Evolutionary conservation across 2,797 vertebrate genomes (phyloP), one percentile per base, ranked within the genome.

Genomic region (Cercopithecus diana): DNA sequence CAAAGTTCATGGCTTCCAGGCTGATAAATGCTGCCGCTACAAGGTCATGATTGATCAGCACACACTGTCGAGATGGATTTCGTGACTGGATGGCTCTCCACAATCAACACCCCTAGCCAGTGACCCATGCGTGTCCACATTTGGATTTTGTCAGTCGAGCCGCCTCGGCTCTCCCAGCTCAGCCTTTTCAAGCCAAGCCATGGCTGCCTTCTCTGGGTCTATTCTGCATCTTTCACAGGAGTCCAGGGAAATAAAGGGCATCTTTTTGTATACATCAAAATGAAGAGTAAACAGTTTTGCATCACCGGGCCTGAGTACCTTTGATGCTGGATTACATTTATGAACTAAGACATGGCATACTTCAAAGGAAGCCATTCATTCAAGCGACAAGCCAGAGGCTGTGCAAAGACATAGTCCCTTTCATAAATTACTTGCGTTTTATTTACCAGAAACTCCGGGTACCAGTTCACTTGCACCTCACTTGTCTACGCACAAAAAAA

Each of bases 11-110:
- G 98, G 99, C 98, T 98, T 96, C 95, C 83, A 81, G 98, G 97
- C 98, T 98, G 98, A 98, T 98, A 97, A 98, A 98, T 98, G 98
- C 98, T 97, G 98, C 95, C 95, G 98, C 99, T 98, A 93, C 99
- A 99, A 99, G 99, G 99, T 99, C 99, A 98, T 97, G 99, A 99
- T 98, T 98, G 99, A 99, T 99, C 98, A 98, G 98, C 96, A 87
- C 98, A 98, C 98, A 98, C 99, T 99, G 99, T 99, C 99, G 98
- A 98, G 99, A 99, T 99, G 98, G 98, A 99, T 99, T 99, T 99
- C 98, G 98, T 99, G 99, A 99, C 98, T 99, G 99, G 99, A 98
- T 99, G 99, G 98, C 98, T 99, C 98, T 97, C 98, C 97, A 99
- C 99, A 99, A 99, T 99, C 98, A 95, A 97, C 98, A 96, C 97